Evolutionary conservation across 2,888 invertebrate genomes (phyloP).

Genomic region (Amphipyra berbera): DNA sequence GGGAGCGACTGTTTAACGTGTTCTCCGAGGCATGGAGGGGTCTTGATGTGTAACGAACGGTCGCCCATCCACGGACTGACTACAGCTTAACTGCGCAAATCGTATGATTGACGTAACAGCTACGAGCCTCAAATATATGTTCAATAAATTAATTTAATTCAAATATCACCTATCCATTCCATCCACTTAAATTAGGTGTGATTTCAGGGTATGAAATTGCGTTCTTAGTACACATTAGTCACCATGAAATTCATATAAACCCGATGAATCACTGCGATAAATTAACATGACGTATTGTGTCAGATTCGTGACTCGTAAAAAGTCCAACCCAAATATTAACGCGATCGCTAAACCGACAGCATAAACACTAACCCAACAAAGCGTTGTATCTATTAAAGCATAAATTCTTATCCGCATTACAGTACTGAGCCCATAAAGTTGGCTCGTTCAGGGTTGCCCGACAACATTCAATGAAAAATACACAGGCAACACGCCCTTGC

Average conservation of each 20-base stretch:
- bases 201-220: slow-evolving; percentile 1
- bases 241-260: slow-evolving; percentile 1
- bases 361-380: slow-evolving; percentile 52
- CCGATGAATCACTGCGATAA: slow-evolving; percentile 17
- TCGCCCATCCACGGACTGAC: too few relatives aligned
- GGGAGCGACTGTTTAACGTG: too few relatives aligned
- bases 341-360: slow-evolving; percentile 23
- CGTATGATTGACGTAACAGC: too few relatives aligned
- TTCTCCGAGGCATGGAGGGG: too few relatives aligned
- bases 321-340: slow-evolving; percentile 33
- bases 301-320: slow-evolving; percentile 32
- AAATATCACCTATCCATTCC: background rate
- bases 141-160: background rate
- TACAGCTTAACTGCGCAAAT: too few relatives aligned
- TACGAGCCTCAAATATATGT: too few relatives aligned
- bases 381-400: slow-evolving; percentile 56
- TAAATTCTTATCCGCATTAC: slow-evolving; percentile 57
- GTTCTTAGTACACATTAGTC: slow-evolving; percentile 18
- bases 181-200: background rate
- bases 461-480: slow-evolving; percentile 74
- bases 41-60: too few relatives aligned
- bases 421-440: slow-evolving; percentile 54
- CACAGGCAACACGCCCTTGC: slow-evolving; percentile 68
- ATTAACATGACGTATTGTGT: slow-evolving; percentile 32
- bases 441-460: slow-evolving; percentile 54